Conservation (phyloP, 2,113 vertebrate species). For the Spheniscus mendiculus region DNA sequence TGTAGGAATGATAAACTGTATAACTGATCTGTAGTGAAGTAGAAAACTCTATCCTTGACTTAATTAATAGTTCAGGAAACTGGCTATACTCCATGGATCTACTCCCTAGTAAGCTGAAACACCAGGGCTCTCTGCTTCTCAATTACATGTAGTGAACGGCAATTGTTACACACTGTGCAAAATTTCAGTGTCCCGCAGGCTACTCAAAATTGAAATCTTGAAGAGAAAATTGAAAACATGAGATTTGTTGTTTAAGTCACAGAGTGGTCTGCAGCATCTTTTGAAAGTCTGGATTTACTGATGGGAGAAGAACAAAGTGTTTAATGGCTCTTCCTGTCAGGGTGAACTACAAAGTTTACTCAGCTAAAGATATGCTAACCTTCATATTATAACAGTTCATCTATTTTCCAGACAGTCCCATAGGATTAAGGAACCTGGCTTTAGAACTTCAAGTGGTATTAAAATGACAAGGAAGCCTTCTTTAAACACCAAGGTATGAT, state of each 20-base stretch:
- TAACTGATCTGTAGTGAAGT: neutral
- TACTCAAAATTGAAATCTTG: neutral
- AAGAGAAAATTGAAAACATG: constrained; percentile 28
- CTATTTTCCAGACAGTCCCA: neutral
- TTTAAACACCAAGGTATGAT: neutral
- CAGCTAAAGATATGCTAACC: neutral
- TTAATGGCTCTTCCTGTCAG: neutral
- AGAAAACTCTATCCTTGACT: neutral
- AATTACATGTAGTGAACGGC: neutral
- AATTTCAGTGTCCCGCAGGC: neutral
- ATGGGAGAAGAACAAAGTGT: neutral
- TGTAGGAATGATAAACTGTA: neutral
- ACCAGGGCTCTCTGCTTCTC: neutral
- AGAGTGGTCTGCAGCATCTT: neutral
- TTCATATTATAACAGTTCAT: neutral
- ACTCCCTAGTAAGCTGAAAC: neutral
- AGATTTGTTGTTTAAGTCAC: neutral
- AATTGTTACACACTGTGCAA: neutral
- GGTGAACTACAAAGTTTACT: neutral
- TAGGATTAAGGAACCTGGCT: neutral
- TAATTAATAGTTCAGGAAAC: neutral
- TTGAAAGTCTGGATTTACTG: constrained; percentile 5
- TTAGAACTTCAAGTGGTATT: neutral
- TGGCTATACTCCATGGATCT: neutral
- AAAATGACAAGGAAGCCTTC: neutral